Evolutionary conservation across 2,797 vertebrate genomes (phyloP).

Genomic region (Poecilia gillii): DNA sequence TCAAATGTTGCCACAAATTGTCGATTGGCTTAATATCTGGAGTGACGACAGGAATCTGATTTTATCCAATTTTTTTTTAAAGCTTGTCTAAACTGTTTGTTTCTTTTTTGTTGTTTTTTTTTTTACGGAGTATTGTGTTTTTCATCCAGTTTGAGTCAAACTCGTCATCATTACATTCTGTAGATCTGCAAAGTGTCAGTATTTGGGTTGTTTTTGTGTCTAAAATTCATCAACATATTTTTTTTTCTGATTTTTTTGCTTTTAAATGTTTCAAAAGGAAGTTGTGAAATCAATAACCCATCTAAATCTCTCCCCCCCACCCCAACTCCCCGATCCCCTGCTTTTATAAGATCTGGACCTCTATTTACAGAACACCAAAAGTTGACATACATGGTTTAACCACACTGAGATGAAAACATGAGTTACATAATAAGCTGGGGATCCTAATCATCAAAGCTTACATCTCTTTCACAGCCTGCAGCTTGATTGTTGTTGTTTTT

Average conservation of each 20-base stretch:
- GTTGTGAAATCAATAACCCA: neutral
- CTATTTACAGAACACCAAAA: neutral
- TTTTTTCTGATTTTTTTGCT: neutral
- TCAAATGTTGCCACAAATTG: neutral
- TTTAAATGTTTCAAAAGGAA: neutral
- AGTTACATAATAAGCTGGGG: neutral
- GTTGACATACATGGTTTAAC: neutral
- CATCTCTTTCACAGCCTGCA: neutral
- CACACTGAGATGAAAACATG: neutral
- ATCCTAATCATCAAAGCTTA: neutral
- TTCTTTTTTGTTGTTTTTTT: too few species aligned
- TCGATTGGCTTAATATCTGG: neutral
- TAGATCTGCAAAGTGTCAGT: neutral
- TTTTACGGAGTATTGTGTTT: neutral
- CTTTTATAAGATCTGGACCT: neutral
- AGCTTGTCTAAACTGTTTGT: neutral
- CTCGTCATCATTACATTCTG: neutral
- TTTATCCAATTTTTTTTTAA: neutral
- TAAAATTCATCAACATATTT: neutral
- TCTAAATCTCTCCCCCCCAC: neutral
- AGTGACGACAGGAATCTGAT: neutral
- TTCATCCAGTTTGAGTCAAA: neutral
- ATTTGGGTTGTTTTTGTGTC: neutral
- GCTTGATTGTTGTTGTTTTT: neutral
- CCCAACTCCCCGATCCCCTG: too few species aligned